These are phyloP conservation scores for Eremobia ochroleuca DNA, from an alignment of 2,888 invertebrate species.

Conservation along the genomic window DNA sequence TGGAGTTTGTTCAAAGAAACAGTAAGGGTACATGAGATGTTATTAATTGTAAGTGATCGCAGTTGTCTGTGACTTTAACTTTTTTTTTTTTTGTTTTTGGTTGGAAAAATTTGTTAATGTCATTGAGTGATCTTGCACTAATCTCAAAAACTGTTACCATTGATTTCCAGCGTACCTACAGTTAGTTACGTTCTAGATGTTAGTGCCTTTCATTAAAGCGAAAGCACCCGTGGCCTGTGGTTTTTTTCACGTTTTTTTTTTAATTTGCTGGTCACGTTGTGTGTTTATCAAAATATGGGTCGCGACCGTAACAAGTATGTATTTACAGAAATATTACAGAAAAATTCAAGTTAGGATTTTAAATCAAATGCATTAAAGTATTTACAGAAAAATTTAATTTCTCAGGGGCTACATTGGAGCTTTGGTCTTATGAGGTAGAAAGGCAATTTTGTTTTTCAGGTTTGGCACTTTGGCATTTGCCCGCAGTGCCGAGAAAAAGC, in stretches of 20 bases:
- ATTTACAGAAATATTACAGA: too few species aligned
- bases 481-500: conserved; percentile 89
- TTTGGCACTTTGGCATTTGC: conserved; percentile 94
- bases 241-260: neutral
- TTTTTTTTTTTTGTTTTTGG: too few species aligned
- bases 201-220: neutral
- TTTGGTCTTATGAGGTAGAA: neutral
- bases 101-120: too few species aligned
- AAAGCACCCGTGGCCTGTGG: neutral
- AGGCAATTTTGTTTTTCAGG: conserved; percentile 83
- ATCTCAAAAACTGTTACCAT: neutral
- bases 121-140: too few species aligned
- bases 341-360: too few species aligned
- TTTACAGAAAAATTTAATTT: neutral
- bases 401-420: neutral
- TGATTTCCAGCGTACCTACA: neutral
- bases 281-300: neutral
- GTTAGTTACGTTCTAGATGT: neutral
- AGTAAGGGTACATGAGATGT: neutral
- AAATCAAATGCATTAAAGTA: too few species aligned
- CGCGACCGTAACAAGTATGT: neutral
- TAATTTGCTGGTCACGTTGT: neutral
- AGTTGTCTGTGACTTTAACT: neutral
- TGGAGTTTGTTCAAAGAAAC: neutral
- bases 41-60: neutral